Conservation (phyloP, 2,113 vertebrate species). For the Tenebrosternarchus preto region DNA sequence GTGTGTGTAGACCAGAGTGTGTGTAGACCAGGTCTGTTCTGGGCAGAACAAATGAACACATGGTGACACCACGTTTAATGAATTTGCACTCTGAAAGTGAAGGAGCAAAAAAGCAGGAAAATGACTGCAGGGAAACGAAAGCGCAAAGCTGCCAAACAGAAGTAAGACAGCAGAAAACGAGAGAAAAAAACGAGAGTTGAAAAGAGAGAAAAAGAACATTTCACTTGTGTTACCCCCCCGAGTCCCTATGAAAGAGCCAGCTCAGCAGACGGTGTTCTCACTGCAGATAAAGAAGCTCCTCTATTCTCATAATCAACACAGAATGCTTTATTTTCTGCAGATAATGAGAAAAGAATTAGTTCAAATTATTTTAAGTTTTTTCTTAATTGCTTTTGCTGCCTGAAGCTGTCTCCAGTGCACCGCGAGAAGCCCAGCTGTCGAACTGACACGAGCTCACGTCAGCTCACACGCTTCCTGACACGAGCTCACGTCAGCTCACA, state of each 20-base stretch:
- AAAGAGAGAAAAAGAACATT: constrained; percentile 25
- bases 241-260: constrained; percentile 64
- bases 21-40: constrained; percentile 16
- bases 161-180: constrained; percentile 17
- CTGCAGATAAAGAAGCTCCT: constrained; percentile 72
- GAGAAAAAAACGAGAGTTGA: constrained; percentile 14
- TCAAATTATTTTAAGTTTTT: constrained; percentile 79
- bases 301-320: constrained; percentile 74
- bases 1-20: too few relatives aligned
- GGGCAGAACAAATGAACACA: constrained; percentile 60
- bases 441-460: constrained; percentile 78
- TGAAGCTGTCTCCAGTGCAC: constrained; percentile 70
- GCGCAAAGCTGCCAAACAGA: constrained; percentile 55
- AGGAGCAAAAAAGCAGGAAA: constrained; percentile 44
- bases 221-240: constrained; percentile 62
- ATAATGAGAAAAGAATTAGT: constrained; percentile 76
- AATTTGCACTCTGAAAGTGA: constrained; percentile 59
- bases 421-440: constrained; percentile 69
- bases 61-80: constrained; percentile 62
- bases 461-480: too few relatives aligned
- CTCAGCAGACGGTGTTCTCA: constrained; percentile 74
- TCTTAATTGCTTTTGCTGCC: constrained; percentile 81
- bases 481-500: too few relatives aligned
- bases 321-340: constrained; percentile 75
- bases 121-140: constrained; percentile 35